Base-by-base conservation (phyloP, 1,140 invertebrate species). In the Batillaria attramentaria region DNA sequence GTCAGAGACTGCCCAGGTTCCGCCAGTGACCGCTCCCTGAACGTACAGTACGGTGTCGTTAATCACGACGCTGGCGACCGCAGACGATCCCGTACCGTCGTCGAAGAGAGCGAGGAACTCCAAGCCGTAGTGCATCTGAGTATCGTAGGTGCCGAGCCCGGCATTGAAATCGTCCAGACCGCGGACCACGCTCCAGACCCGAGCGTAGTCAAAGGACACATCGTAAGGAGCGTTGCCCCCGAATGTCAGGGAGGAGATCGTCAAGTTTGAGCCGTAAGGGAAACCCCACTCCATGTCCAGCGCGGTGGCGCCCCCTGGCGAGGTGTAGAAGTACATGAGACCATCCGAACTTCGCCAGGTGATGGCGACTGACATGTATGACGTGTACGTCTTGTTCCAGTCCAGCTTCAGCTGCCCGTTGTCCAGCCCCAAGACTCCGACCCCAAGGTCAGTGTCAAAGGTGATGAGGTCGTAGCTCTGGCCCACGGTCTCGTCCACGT, bases 201-300 rank as follows among this genome's bases (percentile, higher is more conserved):
- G 28, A 18, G 35, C 66, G 66, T 68, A 68, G 66, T 68, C 66
- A 35, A 68, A 3, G 35, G 3, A 41, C 4, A 68, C 42, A 39
- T 35, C 35, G 66, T 68, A 41, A 39, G 35, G 39, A 39, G 16
- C 2, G 37, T 20, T 24, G 66, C 66, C 66, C 37, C 28, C n/a
- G 66, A 68, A 39, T 18, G 66, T 68, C 66, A 68, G 3, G 66
- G 35, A 41, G 13, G n/a, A 24, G 66, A 68, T 24, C 6, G 66
- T 68, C 35, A 68, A 3, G 66, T 68, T 68, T 3, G 16, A 3
- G 13, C 66, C 66, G 37, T 39, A 68, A 24, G 66, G 66, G 37
- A 68, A 68, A 18, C 37, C 37, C 66, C 66, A 68, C 66, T 68
- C 66, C 66, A 68, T n/a, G 37, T 68, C 66, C 66, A 68, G 8